A percentile compares a stretch with the other conserved stretches of the same genome.
Conservation (phyloP, 1,140 invertebrate species). For the Neelides sp. region DNA sequence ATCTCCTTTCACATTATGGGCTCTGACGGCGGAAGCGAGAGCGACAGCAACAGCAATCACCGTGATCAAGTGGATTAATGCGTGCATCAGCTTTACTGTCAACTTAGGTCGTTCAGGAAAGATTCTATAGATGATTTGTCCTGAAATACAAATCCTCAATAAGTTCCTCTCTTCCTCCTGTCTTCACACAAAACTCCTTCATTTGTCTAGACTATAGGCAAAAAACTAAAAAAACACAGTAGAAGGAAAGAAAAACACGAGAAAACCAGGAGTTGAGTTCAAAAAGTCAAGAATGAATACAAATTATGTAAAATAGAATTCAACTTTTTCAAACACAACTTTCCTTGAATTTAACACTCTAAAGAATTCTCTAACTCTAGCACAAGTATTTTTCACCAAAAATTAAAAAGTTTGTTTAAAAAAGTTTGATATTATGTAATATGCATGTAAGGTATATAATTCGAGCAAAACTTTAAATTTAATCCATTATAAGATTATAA, state of each 20-base stretch:
- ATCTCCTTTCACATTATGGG: conserved; percentile 7
- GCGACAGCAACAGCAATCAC: conserved; percentile 18
- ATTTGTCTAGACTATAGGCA: conserved; percentile 1
- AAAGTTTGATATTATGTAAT: no score
- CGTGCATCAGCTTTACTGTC: conserved; percentile 25
- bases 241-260: neutral
- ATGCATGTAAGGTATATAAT: no score
- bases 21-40: conserved; percentile 7
- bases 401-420: no score
- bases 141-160: conserved; percentile 14
- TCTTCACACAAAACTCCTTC: no score
- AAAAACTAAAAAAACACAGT: neutral
- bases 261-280: neutral
- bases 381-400: no score
- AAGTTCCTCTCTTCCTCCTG: no score
- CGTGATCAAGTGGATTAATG: conserved; percentile 17
- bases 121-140: conserved; percentile 22
- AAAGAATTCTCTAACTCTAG: no score
- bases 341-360: neutral
- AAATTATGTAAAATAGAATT: neutral
- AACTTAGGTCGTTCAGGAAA: conserved; percentile 26
- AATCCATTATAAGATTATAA: no score
- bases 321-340: neutral
- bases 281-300: neutral
- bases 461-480: no score